Evolutionary conservation across 2,797 vertebrate species (phyloP).

Genomic region (Champsocephalus esox): DNA sequence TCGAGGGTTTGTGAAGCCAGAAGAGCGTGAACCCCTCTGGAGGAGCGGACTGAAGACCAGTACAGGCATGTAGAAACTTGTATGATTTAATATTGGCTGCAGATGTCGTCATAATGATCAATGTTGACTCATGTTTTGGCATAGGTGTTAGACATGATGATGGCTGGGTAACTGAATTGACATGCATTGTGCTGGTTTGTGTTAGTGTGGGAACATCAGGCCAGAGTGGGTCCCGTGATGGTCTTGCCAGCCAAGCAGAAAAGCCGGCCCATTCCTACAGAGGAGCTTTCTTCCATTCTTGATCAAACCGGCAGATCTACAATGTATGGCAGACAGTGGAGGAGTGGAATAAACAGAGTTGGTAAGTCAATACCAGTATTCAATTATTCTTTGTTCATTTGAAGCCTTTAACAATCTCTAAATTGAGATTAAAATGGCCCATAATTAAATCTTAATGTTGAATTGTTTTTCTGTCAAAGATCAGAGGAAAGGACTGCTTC

Average conservation of each 20-base stretch:
- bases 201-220: constrained; percentile 63
- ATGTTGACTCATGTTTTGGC: too few relatives aligned
- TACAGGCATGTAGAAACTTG: not conserved
- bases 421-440: not conserved
- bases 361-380: constrained; percentile 14
- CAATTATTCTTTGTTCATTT: not conserved
- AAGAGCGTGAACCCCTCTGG: too few relatives aligned
- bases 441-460: not conserved
- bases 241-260: too few relatives aligned
- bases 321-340: constrained; percentile 71
- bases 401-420: too few relatives aligned
- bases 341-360: constrained; percentile 35
- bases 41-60: not conserved
- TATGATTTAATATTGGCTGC: too few relatives aligned
- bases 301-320: constrained; percentile 26
- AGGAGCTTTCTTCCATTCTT: not conserved
- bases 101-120: not conserved
- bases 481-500: constrained; percentile 24
- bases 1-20: too few relatives aligned
- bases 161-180: too few relatives aligned
- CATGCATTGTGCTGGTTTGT: too few relatives aligned
- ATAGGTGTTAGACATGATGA: too few relatives aligned
- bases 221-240: constrained; percentile 43
- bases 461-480: constrained; percentile 3
- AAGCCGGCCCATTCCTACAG: too few relatives aligned